phyloP scores from a whole-genome alignment of 2,888 invertebrate species.

The Mythimna loreyi region DNA sequence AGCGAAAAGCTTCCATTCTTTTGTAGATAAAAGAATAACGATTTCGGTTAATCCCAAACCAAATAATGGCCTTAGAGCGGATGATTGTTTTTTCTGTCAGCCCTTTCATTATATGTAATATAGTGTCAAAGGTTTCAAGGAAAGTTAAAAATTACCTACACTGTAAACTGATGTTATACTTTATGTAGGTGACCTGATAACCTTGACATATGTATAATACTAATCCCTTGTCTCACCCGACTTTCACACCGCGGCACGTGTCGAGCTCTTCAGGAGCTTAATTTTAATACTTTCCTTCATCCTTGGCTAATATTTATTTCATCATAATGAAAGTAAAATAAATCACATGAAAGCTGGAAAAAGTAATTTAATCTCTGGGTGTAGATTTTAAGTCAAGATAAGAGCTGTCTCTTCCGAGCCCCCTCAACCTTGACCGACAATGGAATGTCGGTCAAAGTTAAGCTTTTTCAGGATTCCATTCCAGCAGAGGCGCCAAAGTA shows the following conservation, averaged over 20 bases:
- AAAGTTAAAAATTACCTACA: not conserved
- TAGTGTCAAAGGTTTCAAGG: not conserved
- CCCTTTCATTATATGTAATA: conserved; percentile 3
- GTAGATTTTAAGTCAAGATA: conserved; percentile 39
- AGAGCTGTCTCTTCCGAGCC: conserved; percentile 20
- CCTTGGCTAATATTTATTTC: not conserved
- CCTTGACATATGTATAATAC: conserved; percentile 1
- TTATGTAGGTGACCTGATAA: conserved; percentile 3
- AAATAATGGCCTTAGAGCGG: conserved; percentile 34
- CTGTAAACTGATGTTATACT: not conserved
- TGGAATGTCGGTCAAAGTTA: conserved; percentile 54
- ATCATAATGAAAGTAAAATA: not conserved
- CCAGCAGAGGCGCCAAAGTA: conserved; percentile 20
- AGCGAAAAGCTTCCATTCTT: conserved; percentile 73
- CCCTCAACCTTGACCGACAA: conserved; percentile 44
- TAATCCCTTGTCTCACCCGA: conserved; percentile 11
- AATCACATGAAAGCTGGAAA: conserved; percentile 32
- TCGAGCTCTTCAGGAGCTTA: conserved; percentile 3
- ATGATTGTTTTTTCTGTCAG: conserved; percentile 9
- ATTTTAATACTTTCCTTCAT: conserved; percentile 24
- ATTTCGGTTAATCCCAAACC: conserved; percentile 63
- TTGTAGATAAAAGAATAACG: conserved; percentile 69
- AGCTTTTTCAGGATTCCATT: conserved; percentile 44
- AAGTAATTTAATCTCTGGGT: conserved; percentile 40
- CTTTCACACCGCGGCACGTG: not conserved